Evolutionary conservation across 2,113 vertebrate genomes (phyloP), one percentile per base, ranked within the genome.

Genomic region (Greenwoodochromis staneri): DNA sequence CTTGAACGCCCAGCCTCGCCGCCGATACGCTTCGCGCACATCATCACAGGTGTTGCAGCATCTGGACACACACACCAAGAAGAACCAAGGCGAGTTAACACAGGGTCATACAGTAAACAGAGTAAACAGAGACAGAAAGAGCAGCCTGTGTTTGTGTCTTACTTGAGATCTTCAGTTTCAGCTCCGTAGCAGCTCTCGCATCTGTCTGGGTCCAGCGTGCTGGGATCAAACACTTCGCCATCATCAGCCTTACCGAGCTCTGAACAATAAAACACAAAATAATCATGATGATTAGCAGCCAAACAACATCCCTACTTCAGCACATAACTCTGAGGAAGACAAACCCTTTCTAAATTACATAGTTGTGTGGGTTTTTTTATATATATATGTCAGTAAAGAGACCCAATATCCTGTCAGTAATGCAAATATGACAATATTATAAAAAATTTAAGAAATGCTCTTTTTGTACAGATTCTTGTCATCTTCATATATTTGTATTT

Each of bases 171-270:
- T 4, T 99, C 98, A 0, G 97, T 98, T 90, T 99, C 98, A 0
- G 99, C 99, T 47, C 99, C 99, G 0, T 99, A 99, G 93, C 99
- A 99, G 96, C 99, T 99, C 95, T 99, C 98, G 1, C 99, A 99
- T 85, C 99, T 97, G 80, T 97, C 93, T 1, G 98, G 98, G 93
- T 98, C 98, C 95, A 99, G 94, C 5, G 96, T 97, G 85, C 95
- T 97, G 7, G 97, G 97, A 92, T 99, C 98, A 93, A 99, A 98
- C 21, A 95, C 88, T 51, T 96, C 96, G 3, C 97, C 97, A 21
- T 99, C 98, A 3, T 99, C 98, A 2, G 97, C 97, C 88, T 96
- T 96, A 13, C 98, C 98, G 2, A 99, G 95, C 85, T 98, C 99
- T 99, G 53, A 31, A 83, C 17, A 81, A 29, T 10, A 21, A 14